Evolutionary conservation across 2,888 invertebrate species (phyloP), one percentile per base, ranked within the genome.

Genomic region (Pammene fasciana): DNA sequence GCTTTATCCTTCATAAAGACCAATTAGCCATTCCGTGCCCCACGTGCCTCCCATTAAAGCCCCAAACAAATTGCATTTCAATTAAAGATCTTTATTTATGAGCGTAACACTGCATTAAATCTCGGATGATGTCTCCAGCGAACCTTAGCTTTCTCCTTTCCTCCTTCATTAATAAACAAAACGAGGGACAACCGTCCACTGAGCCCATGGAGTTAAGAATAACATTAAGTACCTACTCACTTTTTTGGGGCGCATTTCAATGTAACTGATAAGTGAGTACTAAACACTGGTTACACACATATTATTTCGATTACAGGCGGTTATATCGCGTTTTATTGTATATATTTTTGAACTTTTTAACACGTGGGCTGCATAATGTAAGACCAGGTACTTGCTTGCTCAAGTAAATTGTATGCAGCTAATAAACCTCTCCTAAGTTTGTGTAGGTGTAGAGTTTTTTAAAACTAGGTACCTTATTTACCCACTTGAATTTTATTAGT

Each of bases 41-140:
- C 57, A 59, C 68, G 64, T 65, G 64, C 64, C 68, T 26, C 43
- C 45, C 50, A 18, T 48, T 55, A 26, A 56, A 61, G 26, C 65
- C 61, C 36, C 68, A 60, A 70, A 55, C 59, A 55, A 70, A 70
- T 70, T 70, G 70, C 68, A 75, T 80, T 81, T 79, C 80, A 82
- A 81, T 82, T 79, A 82, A 79, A 79, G 74, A 83, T 83, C 79
- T 85, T 83, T 84, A 85, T 86, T 85, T 83, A 85, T 85, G 82
- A 82, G 78, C 71, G 76, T 79, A 79, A 84, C 82, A 81, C 81
- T 76, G 83, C 83, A 81, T 82, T 86, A 86, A 87, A 86, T 87
- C 86, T 84, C 76, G 79, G 80, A 79, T 80, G 78, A 76, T 79
- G 81, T 82, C 81, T 80, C 79, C 77, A 75, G 73, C 76, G 75